Evolutionary conservation across 2,888 invertebrate species (phyloP).

Genomic region (Aphodius granarius): DNA sequence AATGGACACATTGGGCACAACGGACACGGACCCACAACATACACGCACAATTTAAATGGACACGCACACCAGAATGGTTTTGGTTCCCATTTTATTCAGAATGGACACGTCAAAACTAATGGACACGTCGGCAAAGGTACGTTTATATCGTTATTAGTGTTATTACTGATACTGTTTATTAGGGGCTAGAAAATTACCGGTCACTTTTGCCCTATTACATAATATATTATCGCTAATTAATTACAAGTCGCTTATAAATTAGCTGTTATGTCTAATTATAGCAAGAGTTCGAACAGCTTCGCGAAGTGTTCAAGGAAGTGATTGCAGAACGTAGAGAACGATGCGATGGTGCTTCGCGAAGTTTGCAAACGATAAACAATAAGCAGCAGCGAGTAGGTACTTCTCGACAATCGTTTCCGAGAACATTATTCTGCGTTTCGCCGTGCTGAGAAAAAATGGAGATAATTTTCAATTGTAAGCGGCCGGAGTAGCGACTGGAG

Average conservation of each 20-base stretch:
- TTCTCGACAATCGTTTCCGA: not conserved
- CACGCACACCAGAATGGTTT: constrained; percentile 38
- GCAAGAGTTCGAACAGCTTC: not conserved
- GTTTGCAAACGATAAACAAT: not conserved
- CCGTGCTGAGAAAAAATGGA: not conserved
- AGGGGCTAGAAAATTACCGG: not conserved
- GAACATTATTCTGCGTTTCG: not conserved
- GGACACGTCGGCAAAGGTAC: constrained; percentile 46
- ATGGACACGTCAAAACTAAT: constrained; percentile 44
- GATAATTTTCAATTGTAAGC: not conserved
- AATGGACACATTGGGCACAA: constrained; percentile 34
- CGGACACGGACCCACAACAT: not conserved
- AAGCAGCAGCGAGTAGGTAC: not conserved
- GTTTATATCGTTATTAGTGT: not conserved
- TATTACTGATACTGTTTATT: not conserved
- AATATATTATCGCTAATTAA: too few relatives aligned
- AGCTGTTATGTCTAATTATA: too few relatives aligned
- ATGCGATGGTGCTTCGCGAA: not conserved
- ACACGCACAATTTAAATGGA: not conserved
- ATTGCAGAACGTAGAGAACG: not conserved
- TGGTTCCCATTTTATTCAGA: constrained; percentile 39
- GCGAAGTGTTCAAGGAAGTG: not conserved
- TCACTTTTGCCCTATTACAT: too few relatives aligned
- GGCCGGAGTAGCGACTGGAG: not conserved
- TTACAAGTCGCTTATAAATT: too few relatives aligned